A percentile compares a stretch with the other conserved stretches of the same genome.
phyloP scores from a whole-genome alignment of 2,888 invertebrate species.

The Chrysolina americana region DNA sequence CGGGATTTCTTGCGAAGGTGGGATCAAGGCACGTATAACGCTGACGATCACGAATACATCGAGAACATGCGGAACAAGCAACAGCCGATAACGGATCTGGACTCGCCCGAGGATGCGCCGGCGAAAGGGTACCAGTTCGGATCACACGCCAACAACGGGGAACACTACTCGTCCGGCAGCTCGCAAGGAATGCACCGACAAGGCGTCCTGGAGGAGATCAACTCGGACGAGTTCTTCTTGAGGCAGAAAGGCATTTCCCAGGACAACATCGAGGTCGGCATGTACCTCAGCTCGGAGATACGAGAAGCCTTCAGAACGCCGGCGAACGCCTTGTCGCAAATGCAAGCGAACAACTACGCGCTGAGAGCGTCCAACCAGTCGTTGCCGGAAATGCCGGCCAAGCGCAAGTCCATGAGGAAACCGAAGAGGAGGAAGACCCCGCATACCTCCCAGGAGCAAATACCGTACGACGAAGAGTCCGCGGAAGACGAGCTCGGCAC shows the following conservation, averaged over 20 bases:
- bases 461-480: slow-evolving; percentile 62
- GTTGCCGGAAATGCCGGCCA: slow-evolving; percentile 69
- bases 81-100: slow-evolving; percentile 60
- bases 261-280: slow-evolving; percentile 85
- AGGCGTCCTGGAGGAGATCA: slow-evolving; percentile 86
- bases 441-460: slow-evolving; percentile 66
- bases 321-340: slow-evolving; percentile 76
- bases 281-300: slow-evolving; percentile 84
- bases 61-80: slow-evolving; percentile 43
- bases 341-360: slow-evolving; percentile 67
- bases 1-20: slow-evolving; percentile 64
- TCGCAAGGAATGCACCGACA: slow-evolving; percentile 73
- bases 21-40: slow-evolving; percentile 67
- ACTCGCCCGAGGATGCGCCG: slow-evolving; percentile 54
- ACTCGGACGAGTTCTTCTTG: slow-evolving; percentile 90
- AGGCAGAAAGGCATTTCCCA: slow-evolving; percentile 86
- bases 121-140: slow-evolving; percentile 39
- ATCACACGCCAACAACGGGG: slow-evolving; percentile 62
- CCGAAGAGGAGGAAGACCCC: slow-evolving; percentile 68
- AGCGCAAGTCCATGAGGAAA: slow-evolving; percentile 70
- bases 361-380: slow-evolving; percentile 61
- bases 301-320: slow-evolving; percentile 83
- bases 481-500: slow-evolving; percentile 57
- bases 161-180: slow-evolving; percentile 75
- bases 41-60: slow-evolving; percentile 41